These are phyloP conservation scores for Lordiphosa stackelbergi DNA, from an alignment of 1,140 invertebrate species.

Conservation along the genomic window DNA sequence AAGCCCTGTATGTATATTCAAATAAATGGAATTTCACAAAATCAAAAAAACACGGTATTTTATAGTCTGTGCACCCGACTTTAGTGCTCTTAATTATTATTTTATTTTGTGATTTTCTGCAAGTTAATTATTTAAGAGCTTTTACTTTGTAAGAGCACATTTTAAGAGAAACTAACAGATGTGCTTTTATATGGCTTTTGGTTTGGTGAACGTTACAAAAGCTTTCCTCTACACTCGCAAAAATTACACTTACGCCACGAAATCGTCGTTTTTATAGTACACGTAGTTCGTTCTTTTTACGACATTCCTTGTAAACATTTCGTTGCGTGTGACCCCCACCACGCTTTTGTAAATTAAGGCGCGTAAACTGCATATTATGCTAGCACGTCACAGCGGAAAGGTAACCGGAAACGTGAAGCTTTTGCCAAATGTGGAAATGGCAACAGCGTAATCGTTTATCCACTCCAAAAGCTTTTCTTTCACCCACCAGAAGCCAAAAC, in stretches of 20 bases:
- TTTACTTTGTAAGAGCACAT: background rate
- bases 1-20: too few relatives aligned
- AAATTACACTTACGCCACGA: slow-evolving; percentile 11
- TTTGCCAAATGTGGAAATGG: slow-evolving; percentile 40
- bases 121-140: background rate
- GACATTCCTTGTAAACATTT: background rate
- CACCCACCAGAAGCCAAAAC: slow-evolving; percentile 4
- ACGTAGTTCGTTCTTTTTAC: too few relatives aligned
- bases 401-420: slow-evolving; percentile 65
- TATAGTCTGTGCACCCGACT: too few relatives aligned
- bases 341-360: slow-evolving; percentile 38
- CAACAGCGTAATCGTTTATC: slow-evolving; percentile 63
- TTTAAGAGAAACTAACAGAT: background rate
- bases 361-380: slow-evolving; percentile 55
- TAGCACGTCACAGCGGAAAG: slow-evolving; percentile 55
- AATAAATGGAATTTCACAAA: too few relatives aligned
- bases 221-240: slow-evolving; percentile 38
- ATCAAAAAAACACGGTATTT: too few relatives aligned
- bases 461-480: slow-evolving; percentile 58
- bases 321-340: background rate
- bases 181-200: background rate
- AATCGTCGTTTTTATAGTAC: background rate
- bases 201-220: slow-evolving; percentile 17
- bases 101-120: too few relatives aligned
- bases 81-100: too few relatives aligned